A percentile compares a stretch with the other conserved stretches of the same genome.
phyloP scores from a whole-genome alignment of 2,888 invertebrate species.

The Lampropteryx suffumata region DNA sequence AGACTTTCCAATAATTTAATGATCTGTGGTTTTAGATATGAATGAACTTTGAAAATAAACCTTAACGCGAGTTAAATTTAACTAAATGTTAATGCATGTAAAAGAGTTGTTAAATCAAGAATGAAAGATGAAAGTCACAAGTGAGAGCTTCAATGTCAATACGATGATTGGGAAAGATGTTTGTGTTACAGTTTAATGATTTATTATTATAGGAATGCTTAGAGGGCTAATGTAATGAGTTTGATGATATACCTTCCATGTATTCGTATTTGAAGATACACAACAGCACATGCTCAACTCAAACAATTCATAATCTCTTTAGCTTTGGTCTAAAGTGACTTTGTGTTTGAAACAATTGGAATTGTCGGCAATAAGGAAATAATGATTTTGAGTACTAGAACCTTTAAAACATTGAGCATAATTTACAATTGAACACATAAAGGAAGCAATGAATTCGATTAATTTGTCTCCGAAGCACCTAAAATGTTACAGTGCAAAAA shows the following conservation, averaged over 20 bases:
- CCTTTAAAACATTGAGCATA: constrained; percentile 68
- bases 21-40: constrained; percentile 31
- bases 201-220: constrained; percentile 23
- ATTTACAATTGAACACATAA: constrained; percentile 74
- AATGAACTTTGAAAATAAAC: constrained; percentile 28
- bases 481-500: constrained; percentile 31
- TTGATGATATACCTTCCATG: constrained; percentile 23
- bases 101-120: background rate
- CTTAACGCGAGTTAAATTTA: constrained; percentile 18
- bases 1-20: constrained; percentile 30
- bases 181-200: constrained; percentile 7
- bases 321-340: constrained; percentile 6
- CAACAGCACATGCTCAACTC: constrained; percentile 10
- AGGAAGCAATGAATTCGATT: constrained; percentile 64
- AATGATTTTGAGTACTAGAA: constrained; percentile 43
- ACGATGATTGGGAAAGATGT: background rate
- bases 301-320: constrained; percentile 3
- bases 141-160: constrained; percentile 11
- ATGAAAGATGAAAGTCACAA: constrained; percentile 18
- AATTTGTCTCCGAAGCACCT: constrained; percentile 50
- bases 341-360: constrained; percentile 23
- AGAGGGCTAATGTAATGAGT: constrained; percentile 23
- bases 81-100: constrained; percentile 26
- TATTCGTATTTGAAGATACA: constrained; percentile 5
- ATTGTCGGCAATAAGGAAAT: constrained; percentile 25